Evolutionary conservation across 2,113 vertebrate genomes (phyloP).

Genomic region (Anoplopoma fimbria): DNA sequence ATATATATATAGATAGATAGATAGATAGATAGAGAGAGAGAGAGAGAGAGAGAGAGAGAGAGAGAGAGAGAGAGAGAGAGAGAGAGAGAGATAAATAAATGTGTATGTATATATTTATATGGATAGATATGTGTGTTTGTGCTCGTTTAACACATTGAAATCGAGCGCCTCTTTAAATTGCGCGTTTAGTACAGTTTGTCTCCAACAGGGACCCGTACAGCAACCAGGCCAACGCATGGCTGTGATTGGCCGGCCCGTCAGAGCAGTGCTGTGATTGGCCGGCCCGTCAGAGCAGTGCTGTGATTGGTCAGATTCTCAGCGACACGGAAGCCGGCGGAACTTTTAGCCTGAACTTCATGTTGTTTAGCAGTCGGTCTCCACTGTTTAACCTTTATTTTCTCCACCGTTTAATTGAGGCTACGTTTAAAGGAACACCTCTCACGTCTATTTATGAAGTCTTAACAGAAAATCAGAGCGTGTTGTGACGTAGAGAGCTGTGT

Average conservation of each 20-base stretch:
- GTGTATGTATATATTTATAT: too few species aligned
- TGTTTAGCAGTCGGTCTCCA: not conserved
- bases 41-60: too few species aligned
- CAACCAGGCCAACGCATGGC: not conserved
- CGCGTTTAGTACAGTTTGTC: constrained; percentile 49
- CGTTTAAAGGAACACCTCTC: not conserved
- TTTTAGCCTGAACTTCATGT: not conserved
- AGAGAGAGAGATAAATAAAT: too few species aligned
- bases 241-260: constrained; percentile 44
- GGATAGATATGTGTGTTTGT: too few species aligned
- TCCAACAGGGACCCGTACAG: constrained; percentile 1
- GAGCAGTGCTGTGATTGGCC: constrained; percentile 41
- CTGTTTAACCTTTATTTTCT: not conserved
- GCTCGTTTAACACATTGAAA: too few species aligned
- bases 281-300: not conserved
- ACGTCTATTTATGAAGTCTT: not conserved
- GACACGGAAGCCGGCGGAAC: constrained; percentile 1
- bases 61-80: too few species aligned
- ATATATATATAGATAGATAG: not conserved
- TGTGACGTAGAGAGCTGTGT: constrained; percentile 3
- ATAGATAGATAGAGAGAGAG: too few species aligned
- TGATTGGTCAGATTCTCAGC: constrained; percentile 39
- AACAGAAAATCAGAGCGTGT: not conserved
- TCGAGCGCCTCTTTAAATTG: too few species aligned
- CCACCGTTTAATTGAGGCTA: not conserved